Conservation (phyloP, 1,140 invertebrate genomes). For the Andrena cerasifolii region DNA sequence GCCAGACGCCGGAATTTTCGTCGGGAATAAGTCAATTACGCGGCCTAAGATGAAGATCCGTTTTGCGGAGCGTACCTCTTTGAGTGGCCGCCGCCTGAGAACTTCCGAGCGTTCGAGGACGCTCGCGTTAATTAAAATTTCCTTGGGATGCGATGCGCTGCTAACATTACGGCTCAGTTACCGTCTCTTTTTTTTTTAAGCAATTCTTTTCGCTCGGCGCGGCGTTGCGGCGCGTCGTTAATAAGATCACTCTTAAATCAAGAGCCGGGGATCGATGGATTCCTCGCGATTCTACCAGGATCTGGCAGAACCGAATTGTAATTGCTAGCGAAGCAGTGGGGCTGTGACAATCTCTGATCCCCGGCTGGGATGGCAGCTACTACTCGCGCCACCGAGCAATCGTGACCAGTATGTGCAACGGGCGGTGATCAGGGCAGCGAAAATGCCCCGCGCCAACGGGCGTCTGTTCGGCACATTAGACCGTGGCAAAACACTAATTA, state of each 20-base stretch:
- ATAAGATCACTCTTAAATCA: too few species aligned
- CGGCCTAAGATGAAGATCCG: slow-evolving; percentile 14
- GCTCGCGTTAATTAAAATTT: slow-evolving; percentile 23
- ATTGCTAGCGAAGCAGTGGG: too few species aligned
- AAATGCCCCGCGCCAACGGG: neutral
- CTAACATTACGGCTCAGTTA: neutral
- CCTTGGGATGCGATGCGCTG: neutral
- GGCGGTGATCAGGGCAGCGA: too few species aligned
- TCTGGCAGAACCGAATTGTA: too few species aligned
- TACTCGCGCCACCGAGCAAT: too few species aligned
- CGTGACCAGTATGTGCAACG: neutral
- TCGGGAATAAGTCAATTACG: slow-evolving; percentile 46
- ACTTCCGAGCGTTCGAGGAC: slow-evolving; percentile 12
- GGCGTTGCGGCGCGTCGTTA: too few species aligned
- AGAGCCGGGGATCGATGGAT: too few species aligned
- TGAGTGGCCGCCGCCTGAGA: neutral
- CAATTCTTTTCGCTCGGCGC: neutral
- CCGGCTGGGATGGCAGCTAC: too few species aligned
- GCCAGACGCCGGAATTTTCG: slow-evolving; percentile 36
- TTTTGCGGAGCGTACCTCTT: neutral
- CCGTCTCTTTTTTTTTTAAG: neutral
- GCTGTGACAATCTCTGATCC: too few species aligned
- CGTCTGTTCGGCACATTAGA: slow-evolving; percentile 38
- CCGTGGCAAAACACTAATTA: slow-evolving; percentile 68
- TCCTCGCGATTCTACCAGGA: too few species aligned